Evolutionary conservation across 2,888 invertebrate species (phyloP).

Genomic region (Lasioglossum vierecki): DNA sequence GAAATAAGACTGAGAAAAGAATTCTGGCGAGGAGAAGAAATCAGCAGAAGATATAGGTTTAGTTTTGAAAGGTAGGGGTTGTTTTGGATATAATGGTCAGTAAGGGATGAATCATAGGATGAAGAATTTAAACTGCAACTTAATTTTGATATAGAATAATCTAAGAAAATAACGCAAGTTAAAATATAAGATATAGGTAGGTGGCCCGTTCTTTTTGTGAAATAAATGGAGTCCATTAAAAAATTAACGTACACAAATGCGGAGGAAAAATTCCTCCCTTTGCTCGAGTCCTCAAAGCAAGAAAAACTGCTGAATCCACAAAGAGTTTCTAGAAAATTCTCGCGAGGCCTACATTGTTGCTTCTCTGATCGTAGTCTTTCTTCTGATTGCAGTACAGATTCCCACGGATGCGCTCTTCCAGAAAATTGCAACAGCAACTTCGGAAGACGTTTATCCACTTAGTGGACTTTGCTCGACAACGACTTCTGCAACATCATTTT

Average conservation of each 20-base stretch:
- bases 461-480: not conserved
- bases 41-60: too few relatives aligned
- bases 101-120: too few relatives aligned
- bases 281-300: not conserved
- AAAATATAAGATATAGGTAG: too few relatives aligned
- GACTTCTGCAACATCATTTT: not conserved
- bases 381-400: not conserved
- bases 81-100: too few relatives aligned
- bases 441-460: not conserved
- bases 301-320: not conserved
- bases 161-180: too few relatives aligned
- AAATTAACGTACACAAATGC: too few relatives aligned
- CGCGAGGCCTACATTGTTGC: not conserved
- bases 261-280: too few relatives aligned
- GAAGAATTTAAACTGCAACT: too few relatives aligned
- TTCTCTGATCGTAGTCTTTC: not conserved
- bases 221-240: not conserved
- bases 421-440: slow-evolving; percentile 2
- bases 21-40: too few relatives aligned
- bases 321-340: not conserved
- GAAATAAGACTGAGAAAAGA: too few relatives aligned
- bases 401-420: not conserved
- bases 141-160: too few relatives aligned
- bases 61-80: too few relatives aligned
- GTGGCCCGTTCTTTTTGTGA: not conserved